Percentiles rank a stretch among this genome's conserved stretches.
Evolutionary conservation across 2,888 invertebrate species (phyloP).

Genomic region (Griposia aprilina): DNA sequence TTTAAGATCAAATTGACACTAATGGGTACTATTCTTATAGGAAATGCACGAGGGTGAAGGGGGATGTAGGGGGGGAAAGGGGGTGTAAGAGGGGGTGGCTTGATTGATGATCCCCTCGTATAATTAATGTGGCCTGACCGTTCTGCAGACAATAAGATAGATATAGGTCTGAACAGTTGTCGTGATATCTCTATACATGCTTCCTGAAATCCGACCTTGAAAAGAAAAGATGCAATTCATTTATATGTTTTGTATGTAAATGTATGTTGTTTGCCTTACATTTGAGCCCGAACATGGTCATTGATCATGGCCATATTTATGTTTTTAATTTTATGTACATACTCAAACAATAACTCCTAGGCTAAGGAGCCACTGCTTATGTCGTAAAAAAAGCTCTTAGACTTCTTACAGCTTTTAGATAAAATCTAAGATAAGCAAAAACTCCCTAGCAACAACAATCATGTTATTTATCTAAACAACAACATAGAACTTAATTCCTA

Average conservation of each 20-base stretch:
- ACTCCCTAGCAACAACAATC: background rate
- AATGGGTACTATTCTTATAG: slow-evolving; percentile 76
- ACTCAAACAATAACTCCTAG: background rate
- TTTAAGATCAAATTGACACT: slow-evolving; percentile 79
- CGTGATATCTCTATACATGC: slow-evolving; percentile 55
- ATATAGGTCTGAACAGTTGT: slow-evolving; percentile 66
- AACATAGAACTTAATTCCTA: background rate
- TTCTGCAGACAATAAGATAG: slow-evolving; percentile 75
- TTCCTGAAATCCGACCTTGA: slow-evolving; percentile 50
- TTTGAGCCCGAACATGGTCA: background rate
- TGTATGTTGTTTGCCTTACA: slow-evolving; percentile 4
- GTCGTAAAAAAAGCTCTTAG: background rate
- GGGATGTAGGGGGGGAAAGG: too few species aligned
- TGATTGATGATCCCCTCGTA: slow-evolving; percentile 83
- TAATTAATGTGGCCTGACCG: slow-evolving; percentile 84
- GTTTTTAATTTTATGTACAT: too few species aligned
- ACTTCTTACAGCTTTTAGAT: background rate
- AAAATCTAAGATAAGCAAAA: background rate
- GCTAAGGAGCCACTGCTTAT: background rate
- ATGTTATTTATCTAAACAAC: background rate
- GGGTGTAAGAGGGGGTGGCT: slow-evolving; percentile 59
- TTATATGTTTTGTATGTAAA: slow-evolving; percentile 33
- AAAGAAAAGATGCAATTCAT: slow-evolving; percentile 29
- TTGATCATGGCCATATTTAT: background rate
- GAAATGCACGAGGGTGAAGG: slow-evolving; percentile 43